These are phyloP conservation scores for Parauchenoglanis ngamensis DNA, from an alignment of 2,797 vertebrate genomes.

Conservation along the genomic window DNA sequence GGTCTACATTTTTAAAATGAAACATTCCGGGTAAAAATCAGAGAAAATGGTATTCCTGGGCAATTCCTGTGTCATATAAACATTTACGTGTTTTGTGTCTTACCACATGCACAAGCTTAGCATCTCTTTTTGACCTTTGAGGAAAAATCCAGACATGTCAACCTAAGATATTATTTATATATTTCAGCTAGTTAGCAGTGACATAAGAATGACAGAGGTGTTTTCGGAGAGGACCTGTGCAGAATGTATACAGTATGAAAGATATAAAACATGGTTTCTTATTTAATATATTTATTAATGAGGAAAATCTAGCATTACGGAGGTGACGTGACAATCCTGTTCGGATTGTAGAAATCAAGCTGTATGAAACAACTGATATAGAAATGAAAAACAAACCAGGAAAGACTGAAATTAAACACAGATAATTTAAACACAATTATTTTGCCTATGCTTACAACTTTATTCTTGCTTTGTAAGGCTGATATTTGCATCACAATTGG, in stretches of 20 bases:
- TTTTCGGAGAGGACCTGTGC: not conserved
- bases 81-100: not conserved
- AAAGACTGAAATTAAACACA: not conserved
- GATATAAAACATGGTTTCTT: not conserved
- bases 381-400: too few relatives aligned
- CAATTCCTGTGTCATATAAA: not conserved
- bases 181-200: not conserved
- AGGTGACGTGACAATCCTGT: not conserved
- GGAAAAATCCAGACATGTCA: not conserved
- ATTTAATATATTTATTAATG: not conserved
- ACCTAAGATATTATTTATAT: not conserved
- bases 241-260: not conserved
- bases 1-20: not conserved
- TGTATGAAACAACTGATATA: too few relatives aligned
- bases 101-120: not conserved
- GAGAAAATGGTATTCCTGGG: too few relatives aligned
- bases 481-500: not conserved
- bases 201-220: not conserved
- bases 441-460: not conserved
- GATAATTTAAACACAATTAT: not conserved
- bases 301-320: not conserved
- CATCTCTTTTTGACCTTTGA: not conserved
- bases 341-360: too few relatives aligned
- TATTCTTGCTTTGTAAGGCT: not conserved
- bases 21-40: not conserved